Conservation (phyloP, 2,113 vertebrate species). For the Columbina picui region DNA sequence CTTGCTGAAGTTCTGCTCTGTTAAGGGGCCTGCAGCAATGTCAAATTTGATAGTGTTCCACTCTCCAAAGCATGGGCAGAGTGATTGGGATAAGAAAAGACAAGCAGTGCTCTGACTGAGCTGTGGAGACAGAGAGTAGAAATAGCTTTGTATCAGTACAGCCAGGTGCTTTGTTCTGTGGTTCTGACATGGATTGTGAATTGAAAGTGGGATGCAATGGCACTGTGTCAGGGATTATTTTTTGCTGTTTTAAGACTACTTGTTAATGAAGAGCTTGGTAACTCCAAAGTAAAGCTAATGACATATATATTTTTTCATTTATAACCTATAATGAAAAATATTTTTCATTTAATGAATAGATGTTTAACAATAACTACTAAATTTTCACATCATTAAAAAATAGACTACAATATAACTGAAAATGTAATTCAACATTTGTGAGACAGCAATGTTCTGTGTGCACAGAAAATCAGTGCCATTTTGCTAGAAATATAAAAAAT, state of each 20-base stretch:
- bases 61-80: not conserved
- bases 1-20: slow-evolving; percentile 42
- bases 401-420: not conserved
- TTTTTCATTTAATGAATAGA: slow-evolving; percentile 8
- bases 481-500: not conserved
- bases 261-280: not conserved
- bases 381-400: not conserved
- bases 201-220: not conserved
- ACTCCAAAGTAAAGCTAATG: not conserved
- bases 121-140: not conserved
- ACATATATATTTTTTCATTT: not conserved
- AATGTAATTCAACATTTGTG: not conserved
- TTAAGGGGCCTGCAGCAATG: slow-evolving; percentile 26
- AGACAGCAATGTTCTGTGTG: not conserved
- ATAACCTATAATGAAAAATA: not conserved
- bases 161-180: not conserved
- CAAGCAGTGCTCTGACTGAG: not conserved
- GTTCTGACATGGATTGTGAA: not conserved
- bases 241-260: not conserved
- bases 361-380: not conserved
- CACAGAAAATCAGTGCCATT: not conserved
- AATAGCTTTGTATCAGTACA: not conserved
- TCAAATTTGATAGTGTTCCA: slow-evolving; percentile 40
- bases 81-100: not conserved
- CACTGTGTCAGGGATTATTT: not conserved